Evolutionary conservation across 2,888 invertebrate species (phyloP), one percentile per base, ranked within the genome.

Genomic region (Acanthopleura granulata): DNA sequence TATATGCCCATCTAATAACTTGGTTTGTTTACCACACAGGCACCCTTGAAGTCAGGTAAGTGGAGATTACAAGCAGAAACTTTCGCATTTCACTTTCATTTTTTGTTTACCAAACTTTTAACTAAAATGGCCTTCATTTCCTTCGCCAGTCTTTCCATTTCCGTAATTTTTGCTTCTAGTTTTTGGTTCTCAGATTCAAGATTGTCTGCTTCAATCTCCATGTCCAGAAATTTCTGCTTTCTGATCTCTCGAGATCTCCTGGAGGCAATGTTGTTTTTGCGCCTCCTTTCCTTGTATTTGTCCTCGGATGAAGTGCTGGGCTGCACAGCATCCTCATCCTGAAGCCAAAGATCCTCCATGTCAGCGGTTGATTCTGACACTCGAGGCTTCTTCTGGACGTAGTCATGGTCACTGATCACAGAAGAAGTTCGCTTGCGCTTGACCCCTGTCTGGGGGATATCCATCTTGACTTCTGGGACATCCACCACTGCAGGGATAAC

Each of bases 221-320:
- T 86, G 27, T 84, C 82, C 0, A 73, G 66, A 75, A 79, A 87
- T 79, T 88, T 89, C 74, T 79, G 75, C 75, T 89, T 89, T 73
- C 87, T 77, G 70, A 82, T 86, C 74, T 87, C 83, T 30, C 88
- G 79, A 0, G 89, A 88, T 69, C 87, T 78, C 74, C 83, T 82
- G 0, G 89, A 89, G 3, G 89, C 88, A 14, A 86, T 79, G 76
- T 89, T 89, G 78, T 89, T 89, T 82, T 89, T 89, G 57, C 78
- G 78, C 25, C 88, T 57, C 30, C 88, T 80, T 69, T 83, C 79
- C 51, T 82, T 71, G 76, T 85, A 84, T 80, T 82, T 86, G 49
- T 81, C 78, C 40, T 74, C 76, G 1, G 77, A 71, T 49, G 75
- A 57, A 18, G 57, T 22, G 18, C 22, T 57, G 22, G 57, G 18